Evolutionary conservation across 2,797 vertebrate genomes (phyloP), one percentile per base, ranked within the genome.

Genomic region (Sciaenops ocellatus): DNA sequence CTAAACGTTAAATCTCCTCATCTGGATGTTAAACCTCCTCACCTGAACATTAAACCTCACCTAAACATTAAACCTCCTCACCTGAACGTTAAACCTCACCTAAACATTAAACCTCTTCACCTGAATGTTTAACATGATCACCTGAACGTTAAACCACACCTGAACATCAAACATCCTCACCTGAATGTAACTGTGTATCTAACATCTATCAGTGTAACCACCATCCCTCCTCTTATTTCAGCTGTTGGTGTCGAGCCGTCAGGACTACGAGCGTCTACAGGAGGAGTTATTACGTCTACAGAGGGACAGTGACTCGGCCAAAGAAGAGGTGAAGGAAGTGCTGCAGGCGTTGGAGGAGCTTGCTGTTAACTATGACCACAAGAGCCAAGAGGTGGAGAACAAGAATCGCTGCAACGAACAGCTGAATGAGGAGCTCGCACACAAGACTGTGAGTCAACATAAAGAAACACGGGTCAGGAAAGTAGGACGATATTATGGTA

Each of bases 311-410:
- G 96, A 98, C 42, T 95, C 96, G 0, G 97, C 97, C 0, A 99
- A 99, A 89, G 97, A 98, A 1, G 98, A 99, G 76, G 98, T 99
- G 90, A 99, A 99, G 84, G 98, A 99, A 92, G 98, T 99, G 28
- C 96, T 99, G 12, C 98, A 99, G 89, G 98, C 98, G 0, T 93
- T 99, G 86, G 98, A 99, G 80, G 98, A 99, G 90, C 95, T 99
- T 10, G 98, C 98, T 1, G 97, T 99, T 81, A 99, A 99, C 88
- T 99, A 99, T 0, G 98, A 99, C 93, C 98, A 99, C 94, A 99
- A 99, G 89, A 98, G 97, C 76, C 97, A 98, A 76, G 97, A 99
- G 85, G 96, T 97, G 71, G 97, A 99, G 89, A 96, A 96, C 84
- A 98, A 96, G 93, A 95, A 93, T 64, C 94, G 92, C 73, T 90